Conservation (phyloP, 1,140 invertebrate genomes). For the Phymastichus coffea region DNA sequence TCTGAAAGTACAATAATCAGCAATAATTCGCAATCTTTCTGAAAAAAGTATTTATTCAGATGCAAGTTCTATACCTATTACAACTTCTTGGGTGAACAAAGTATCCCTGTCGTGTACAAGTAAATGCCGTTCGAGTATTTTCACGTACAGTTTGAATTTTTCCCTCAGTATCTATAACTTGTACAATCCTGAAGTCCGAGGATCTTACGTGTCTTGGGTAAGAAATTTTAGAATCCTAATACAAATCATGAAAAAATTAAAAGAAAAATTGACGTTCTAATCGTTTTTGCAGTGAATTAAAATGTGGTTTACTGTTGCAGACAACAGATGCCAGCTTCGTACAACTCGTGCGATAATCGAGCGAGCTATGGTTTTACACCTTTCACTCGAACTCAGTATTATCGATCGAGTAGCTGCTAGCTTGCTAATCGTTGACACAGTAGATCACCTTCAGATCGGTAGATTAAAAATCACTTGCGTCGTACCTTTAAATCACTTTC, state of each 20-base stretch:
- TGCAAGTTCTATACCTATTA: slow-evolving; percentile 57
- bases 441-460: neutral
- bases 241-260: slow-evolving; percentile 17
- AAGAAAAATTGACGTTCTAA: neutral
- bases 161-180: slow-evolving; percentile 72
- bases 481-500: slow-evolving; percentile 53
- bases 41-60: neutral
- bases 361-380: no score
- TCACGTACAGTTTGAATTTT: slow-evolving; percentile 70
- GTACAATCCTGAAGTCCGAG: slow-evolving; percentile 71
- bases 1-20: slow-evolving; percentile 46
- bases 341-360: no score
- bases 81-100: slow-evolving; percentile 79
- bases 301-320: neutral
- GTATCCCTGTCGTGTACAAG: slow-evolving; percentile 76
- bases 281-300: slow-evolving; percentile 29
- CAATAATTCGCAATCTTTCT: neutral
- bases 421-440: neutral
- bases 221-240: slow-evolving; percentile 35
- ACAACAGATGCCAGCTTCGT: slow-evolving; percentile 19
- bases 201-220: slow-evolving; percentile 63
- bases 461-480: neutral
- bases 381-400: no score
- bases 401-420: neutral
- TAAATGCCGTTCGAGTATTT: slow-evolving; percentile 72